phyloP scores from a whole-genome alignment of 2,797 vertebrate genomes.

The Pangasius macronema region DNA sequence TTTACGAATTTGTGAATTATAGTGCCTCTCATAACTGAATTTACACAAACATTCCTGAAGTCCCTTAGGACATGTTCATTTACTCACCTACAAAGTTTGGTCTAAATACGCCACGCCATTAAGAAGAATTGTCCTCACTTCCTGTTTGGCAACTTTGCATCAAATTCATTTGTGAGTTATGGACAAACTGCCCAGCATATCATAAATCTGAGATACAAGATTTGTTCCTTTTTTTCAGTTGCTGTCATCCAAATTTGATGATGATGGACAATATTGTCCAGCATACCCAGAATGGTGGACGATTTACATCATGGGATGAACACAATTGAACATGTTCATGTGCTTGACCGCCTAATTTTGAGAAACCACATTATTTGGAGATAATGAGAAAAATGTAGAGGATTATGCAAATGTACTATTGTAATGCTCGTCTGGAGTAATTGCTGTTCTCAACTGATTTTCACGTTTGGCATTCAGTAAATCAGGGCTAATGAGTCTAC shows the following conservation, averaged over 20 bases:
- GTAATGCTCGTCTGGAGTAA: neutral
- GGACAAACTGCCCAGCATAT: neutral
- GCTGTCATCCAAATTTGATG: neutral
- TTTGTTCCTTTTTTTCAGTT: neutral
- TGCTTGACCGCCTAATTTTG: neutral
- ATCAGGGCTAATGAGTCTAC: neutral
- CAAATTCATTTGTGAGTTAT: neutral
- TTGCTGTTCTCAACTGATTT: neutral
- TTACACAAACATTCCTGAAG: no score
- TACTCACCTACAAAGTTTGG: neutral
- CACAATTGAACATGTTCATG: no score
- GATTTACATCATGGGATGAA: neutral
- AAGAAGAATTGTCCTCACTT: neutral
- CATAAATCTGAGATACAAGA: neutral
- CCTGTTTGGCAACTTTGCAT: neutral
- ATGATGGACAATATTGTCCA: no score
- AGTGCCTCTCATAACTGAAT: no score
- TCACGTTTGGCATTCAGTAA: neutral
- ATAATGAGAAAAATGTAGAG: neutral
- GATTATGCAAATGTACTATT: neutral
- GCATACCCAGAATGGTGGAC: no score
- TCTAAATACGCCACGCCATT: neutral
- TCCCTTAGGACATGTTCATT: no score
- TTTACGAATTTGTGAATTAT: neutral
- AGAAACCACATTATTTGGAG: neutral